Evolutionary conservation across 2,888 invertebrate genomes (phyloP), one percentile per base, ranked within the genome.

Genomic region (Pedicia rivosa): DNA sequence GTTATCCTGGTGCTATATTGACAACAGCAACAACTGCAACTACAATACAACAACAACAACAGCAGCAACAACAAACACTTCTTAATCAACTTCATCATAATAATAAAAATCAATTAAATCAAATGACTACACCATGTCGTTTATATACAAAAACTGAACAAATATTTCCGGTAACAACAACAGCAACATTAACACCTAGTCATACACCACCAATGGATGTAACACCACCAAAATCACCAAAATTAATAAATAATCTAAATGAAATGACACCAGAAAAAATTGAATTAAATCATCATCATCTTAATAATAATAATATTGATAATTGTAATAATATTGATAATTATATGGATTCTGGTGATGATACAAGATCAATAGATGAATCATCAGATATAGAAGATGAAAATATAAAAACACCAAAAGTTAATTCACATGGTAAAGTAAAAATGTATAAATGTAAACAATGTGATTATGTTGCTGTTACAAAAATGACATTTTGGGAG

Each of bases 361-460:
- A 57, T 35, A 49, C 52, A 44, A 55, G 56, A 20, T 56, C 52
- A 30, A 43, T 54, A 37, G 57, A 59, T n/a, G n/a, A n/a, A n/a
- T n/a, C n/a, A 35, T 53, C 54, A n/a, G 58, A 57, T 27, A 16
- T 13, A n/a, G 55, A 56, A 13, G 57, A 56, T 24, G 58, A 57
- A 15, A 39, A 39, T 4, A 31, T 70, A 8, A 67, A 68, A 5
- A 63, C 64, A 46, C 70, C 69, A 36, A 64, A 55, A 41, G 57
- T 55, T 40, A 62, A 60, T 8, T 61, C 61, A 2, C 61, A 84
- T 47, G 83, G 83, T 12, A 87, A 84, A 65, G 73, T 83, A 13
- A 94, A 92, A 62, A 77, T 78, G 0, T 83, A 84, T 60, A 80
- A 81, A 52, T 97, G 97, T 64, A 94, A 94, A 54, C 86, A 90